These are phyloP conservation scores for Prosopocoilus inquinatus DNA, from an alignment of 2,888 invertebrate species.

Conservation along the genomic window DNA sequence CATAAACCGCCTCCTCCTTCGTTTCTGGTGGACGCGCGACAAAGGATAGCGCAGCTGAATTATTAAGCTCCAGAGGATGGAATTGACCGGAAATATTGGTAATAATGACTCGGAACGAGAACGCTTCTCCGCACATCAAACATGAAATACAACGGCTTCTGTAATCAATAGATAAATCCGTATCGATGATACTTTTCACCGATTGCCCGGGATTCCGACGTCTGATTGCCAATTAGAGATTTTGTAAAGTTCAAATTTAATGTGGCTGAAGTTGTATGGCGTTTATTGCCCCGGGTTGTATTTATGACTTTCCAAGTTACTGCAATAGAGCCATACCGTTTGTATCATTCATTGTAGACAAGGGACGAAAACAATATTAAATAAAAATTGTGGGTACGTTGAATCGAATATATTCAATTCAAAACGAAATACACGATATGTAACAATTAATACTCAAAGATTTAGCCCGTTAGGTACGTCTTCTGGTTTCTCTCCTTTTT, in stretches of 20 bases:
- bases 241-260: constrained; percentile 1
- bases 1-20: constrained; percentile 2
- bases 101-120: background rate
- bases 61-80: background rate
- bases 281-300: too few relatives aligned
- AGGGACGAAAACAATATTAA: too few relatives aligned
- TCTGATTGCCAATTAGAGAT: constrained; percentile 10
- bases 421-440: too few relatives aligned
- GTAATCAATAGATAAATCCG: constrained; percentile 2
- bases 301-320: too few relatives aligned
- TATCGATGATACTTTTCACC: background rate
- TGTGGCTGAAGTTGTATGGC: too few relatives aligned
- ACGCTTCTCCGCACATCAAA: background rate
- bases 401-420: too few relatives aligned
- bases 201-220: constrained; percentile 4
- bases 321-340: too few relatives aligned
- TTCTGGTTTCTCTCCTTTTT: too few relatives aligned
- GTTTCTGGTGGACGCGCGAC: constrained; percentile 5
- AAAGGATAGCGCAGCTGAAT: constrained; percentile 1
- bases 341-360: too few relatives aligned
- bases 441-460: too few relatives aligned
- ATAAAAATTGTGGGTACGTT: too few relatives aligned
- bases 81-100: constrained; percentile 2
- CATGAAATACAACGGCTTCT: background rate
- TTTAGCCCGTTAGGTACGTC: too few relatives aligned